phyloP scores from a whole-genome alignment of 2,888 invertebrate genomes.

The Metacarcinus magister region DNA sequence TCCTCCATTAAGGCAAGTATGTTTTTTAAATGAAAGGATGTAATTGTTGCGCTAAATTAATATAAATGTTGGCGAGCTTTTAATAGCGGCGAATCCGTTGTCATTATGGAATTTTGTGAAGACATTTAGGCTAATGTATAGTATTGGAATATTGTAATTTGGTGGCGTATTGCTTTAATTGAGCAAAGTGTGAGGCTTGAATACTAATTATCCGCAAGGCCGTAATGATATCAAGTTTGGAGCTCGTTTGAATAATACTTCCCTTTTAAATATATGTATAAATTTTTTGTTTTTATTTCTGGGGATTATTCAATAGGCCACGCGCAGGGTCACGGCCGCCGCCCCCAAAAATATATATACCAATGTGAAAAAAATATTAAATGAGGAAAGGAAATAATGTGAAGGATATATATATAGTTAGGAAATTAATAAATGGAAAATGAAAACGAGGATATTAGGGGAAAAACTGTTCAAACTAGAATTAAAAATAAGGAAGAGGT shows the following conservation, averaged over 20 bases:
- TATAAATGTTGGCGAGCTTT: background rate
- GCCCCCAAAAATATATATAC: no score
- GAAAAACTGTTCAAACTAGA: background rate
- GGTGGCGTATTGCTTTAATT: constrained; percentile 7
- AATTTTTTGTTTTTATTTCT: no score
- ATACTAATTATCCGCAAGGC: background rate
- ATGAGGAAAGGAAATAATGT: background rate
- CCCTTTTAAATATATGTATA: background rate
- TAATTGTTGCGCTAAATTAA: background rate
- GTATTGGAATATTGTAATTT: constrained; percentile 49
- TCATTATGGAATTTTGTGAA: background rate
- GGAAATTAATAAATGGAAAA: background rate
- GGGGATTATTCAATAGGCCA: background rate
- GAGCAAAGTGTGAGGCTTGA: constrained; percentile 27
- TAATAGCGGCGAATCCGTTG: background rate
- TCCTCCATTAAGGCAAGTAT: background rate
- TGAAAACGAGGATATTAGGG: background rate
- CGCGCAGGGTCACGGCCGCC: no score
- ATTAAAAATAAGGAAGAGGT: background rate
- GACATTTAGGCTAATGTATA: constrained; percentile 42
- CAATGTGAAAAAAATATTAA: background rate
- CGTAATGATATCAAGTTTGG: background rate
- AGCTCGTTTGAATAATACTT: background rate
- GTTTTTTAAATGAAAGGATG: background rate
- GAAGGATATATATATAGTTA: background rate